Conservation (phyloP, 2,888 invertebrate genomes). For the Scaptomyza caliginosa region DNA sequence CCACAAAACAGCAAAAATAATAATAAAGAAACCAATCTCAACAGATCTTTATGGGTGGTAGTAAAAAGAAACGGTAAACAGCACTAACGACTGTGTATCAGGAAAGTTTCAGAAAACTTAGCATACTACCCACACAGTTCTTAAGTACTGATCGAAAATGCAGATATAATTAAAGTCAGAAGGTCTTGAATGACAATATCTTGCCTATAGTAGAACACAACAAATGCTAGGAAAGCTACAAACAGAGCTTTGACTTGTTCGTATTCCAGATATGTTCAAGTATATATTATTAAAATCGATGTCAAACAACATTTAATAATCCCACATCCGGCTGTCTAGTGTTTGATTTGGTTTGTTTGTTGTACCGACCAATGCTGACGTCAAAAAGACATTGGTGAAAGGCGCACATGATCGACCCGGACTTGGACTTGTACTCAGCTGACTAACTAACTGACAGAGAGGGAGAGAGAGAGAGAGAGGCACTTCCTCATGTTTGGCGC, state of each 20-base stretch:
- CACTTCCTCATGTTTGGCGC: slow-evolving; percentile 41
- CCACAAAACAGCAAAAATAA: not conserved
- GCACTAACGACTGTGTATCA: not conserved
- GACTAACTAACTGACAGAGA: not conserved
- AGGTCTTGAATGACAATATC: not conserved
- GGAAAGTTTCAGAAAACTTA: not conserved
- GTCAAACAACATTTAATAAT: slow-evolving; percentile 9
- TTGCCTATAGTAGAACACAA: not conserved
- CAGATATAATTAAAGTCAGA: not conserved
- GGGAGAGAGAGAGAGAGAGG: not conserved
- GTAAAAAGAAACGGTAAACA: not conserved
- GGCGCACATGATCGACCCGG: not conserved
- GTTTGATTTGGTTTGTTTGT: slow-evolving; percentile 33
- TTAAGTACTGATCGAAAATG: not conserved
- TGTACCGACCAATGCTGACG: slow-evolving; percentile 24
- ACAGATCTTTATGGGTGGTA: slow-evolving; percentile 15
- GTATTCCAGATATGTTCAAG: not conserved
- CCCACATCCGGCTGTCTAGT: slow-evolving; percentile 21
- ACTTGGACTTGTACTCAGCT: not conserved
- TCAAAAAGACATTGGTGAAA: slow-evolving; percentile 5
- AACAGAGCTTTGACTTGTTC: too few species aligned
- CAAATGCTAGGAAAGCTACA: not conserved
- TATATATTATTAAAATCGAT: not conserved
- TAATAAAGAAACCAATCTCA: slow-evolving; percentile 7
- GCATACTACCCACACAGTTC: not conserved